Evolutionary conservation across 2,888 invertebrate species (phyloP).

Genomic region (Oxytorus armatus): DNA sequence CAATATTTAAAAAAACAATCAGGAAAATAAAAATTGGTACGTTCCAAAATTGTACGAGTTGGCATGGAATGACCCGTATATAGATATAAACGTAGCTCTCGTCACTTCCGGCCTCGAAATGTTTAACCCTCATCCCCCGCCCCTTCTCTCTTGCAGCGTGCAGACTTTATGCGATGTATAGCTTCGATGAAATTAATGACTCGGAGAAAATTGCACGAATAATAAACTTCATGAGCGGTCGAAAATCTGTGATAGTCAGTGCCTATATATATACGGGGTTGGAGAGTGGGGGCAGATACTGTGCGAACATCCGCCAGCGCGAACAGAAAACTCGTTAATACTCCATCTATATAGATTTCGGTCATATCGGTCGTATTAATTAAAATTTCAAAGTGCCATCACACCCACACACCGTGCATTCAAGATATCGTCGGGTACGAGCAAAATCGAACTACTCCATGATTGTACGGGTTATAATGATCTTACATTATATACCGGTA

Average conservation of each 20-base stretch:
- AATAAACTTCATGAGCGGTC: constrained; percentile 49
- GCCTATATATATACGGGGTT: neutral
- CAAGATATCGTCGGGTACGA: constrained; percentile 23
- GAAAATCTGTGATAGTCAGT: constrained; percentile 44
- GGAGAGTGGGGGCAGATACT: constrained; percentile 10
- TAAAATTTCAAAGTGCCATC: constrained; percentile 57
- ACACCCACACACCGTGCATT: constrained; percentile 35
- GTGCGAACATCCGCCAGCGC: constrained; percentile 5
- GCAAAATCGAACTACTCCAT: constrained; percentile 5
- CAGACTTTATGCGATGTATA: constrained; percentile 8
- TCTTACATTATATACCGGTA: neutral
- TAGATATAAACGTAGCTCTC: constrained; percentile 8
- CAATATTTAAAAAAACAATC: no score
- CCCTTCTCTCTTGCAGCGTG: neutral
- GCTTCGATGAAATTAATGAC: constrained; percentile 54
- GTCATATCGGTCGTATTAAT: constrained; percentile 54
- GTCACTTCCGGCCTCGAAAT: constrained; percentile 26
- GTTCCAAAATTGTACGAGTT: no score
- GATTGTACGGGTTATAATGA: constrained; percentile 36
- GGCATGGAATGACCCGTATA: no score
- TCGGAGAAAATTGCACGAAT: constrained; percentile 59
- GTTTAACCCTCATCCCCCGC: neutral
- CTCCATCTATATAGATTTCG: constrained; percentile 19
- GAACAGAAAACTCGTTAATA: constrained; percentile 48
- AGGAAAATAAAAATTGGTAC: no score